Base-by-base conservation (phyloP, 2,797 vertebrate genomes). In the Pangasius larnaudii region DNA sequence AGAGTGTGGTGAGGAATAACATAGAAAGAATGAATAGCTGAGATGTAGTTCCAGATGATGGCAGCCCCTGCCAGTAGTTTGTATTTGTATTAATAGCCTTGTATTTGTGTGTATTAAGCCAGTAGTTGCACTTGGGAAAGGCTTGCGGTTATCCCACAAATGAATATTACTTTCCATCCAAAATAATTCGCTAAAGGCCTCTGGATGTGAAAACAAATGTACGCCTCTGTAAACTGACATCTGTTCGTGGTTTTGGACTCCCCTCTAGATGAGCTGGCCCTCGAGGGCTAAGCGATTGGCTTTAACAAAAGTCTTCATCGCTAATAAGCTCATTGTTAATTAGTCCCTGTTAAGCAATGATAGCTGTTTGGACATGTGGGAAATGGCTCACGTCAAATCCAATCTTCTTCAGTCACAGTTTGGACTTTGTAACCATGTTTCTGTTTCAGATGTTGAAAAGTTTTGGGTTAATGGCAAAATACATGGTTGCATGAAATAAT, bases 241-340 rank as follows among this genome's bases (percentile, higher is more conserved):
- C 91, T 91, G 91, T 88, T 91, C 71, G 87, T 85, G 87, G 90
- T 91, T 91, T 90, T 82, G 74, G 85, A 88, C 84, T 90, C 79
- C 63, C 86, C 79, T 87, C 67, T 67, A 85, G 75, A 72, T 58
- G 14, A 88, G 51, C 80, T 80, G 61, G 61, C 78, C 67, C 74
- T 80, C 74, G 9, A 88, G 69, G 16, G 59, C 78, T 78, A 77
- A 86, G 85, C 67, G 71, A 84, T 88, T 59, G 74, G 49, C 71
- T 88, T 85, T 85, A 83, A 75, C 11, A n/a, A 77, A 82, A 72
- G 33, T 77, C 46, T 86, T 89, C 78, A 80, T 80, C 56, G 63
- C 51, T 69, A 85, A 69, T 72, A 83, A 88, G 71, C 83, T 42
- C 22, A 79, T 65, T 83, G 63, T 69, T 89, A 51, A 82, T 86